Base-by-base conservation (phyloP, 2,797 vertebrate genomes). In the Eulemur mongoz region DNA sequence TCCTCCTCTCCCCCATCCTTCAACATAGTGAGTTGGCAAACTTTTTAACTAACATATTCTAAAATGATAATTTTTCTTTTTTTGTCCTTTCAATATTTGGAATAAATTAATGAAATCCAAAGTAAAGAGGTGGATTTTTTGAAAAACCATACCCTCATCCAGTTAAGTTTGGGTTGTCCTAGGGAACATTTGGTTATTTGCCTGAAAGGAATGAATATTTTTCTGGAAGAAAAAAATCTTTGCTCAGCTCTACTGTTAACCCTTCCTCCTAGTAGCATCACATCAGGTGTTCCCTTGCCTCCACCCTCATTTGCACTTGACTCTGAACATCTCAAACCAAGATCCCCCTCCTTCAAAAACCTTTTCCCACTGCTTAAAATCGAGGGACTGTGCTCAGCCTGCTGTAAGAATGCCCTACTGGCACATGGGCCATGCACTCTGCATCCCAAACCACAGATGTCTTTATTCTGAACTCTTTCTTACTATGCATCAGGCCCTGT, bases 51-150 rank as follows among this genome's bases (percentile, higher is more conserved):
- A 92, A 3, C 50, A 27, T 95, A 73, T 72, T 96, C 82, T 88
- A 91, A 94, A 76, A 81, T 65, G 32, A 67, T 85, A 18, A 52
- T 84, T 96, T 82, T 80, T 89, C 30, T 10, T 73, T 87, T 94
- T 52, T 73, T 81, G 40, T 87, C 40, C 81, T 76, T 80, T 93
- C 89, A 17, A 69, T 86, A 84, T 91, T 97, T 83, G 79, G 80
- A 89, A 89, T 70, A 75, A 69, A 81, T 91, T 93, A 95, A 84
- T 92, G 59, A 90, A 93, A 86, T 91, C 45, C 32, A 94, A 94
- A 91, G 75, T 69, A 75, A 95, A 94, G 48, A 78, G 52, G 57
- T 57, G 57, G 17, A 18, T 35, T 18, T 69, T 80, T 85, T 78
- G 3, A 52, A 83, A 87, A 93, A 32, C 17, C 4, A 27, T 63